Percentiles rank a stretch among this genome's conserved stretches.
These are phyloP conservation scores for Eremophila alpestris DNA, from an alignment of 2,797 vertebrate species.

Conservation along the genomic window DNA sequence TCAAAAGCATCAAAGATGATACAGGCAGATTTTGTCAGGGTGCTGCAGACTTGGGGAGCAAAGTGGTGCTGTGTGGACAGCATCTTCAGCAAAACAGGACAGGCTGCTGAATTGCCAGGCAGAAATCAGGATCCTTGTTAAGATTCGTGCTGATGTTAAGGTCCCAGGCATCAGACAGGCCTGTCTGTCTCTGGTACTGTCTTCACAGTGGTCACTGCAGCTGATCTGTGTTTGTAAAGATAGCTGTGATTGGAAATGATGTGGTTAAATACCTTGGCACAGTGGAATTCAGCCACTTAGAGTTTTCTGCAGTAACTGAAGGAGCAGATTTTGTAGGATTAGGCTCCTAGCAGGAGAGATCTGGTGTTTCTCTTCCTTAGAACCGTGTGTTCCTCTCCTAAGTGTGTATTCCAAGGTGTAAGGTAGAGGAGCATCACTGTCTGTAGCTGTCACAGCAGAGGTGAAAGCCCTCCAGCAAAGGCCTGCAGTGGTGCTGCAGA, in stretches of 20 bases:
- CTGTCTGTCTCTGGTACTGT: background rate
- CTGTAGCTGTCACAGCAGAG: background rate
- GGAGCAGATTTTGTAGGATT: background rate
- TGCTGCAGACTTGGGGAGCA: background rate
- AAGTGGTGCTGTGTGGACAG: background rate
- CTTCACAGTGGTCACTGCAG: background rate
- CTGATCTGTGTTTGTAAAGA: background rate
- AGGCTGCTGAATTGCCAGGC: background rate
- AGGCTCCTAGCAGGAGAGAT: background rate
- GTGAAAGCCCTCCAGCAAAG: background rate
- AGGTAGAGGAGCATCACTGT: background rate
- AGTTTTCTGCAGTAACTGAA: background rate
- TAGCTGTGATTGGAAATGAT: background rate
- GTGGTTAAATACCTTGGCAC: background rate
- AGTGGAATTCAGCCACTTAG: background rate
- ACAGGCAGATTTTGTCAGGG: background rate
- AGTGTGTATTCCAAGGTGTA: accelerated
- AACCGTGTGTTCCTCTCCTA: background rate
- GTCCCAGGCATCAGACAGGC: background rate
- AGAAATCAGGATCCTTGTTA: background rate
- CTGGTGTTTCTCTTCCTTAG: background rate
- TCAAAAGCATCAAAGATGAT: background rate
- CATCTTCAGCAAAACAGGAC: background rate
- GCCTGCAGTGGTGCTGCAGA: background rate
- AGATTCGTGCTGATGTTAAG: background rate